Percentiles rank a stretch among this genome's conserved stretches.
These are phyloP conservation scores for Diarsia brunnea DNA, from an alignment of 2,888 invertebrate genomes.

Conservation along the genomic window DNA sequence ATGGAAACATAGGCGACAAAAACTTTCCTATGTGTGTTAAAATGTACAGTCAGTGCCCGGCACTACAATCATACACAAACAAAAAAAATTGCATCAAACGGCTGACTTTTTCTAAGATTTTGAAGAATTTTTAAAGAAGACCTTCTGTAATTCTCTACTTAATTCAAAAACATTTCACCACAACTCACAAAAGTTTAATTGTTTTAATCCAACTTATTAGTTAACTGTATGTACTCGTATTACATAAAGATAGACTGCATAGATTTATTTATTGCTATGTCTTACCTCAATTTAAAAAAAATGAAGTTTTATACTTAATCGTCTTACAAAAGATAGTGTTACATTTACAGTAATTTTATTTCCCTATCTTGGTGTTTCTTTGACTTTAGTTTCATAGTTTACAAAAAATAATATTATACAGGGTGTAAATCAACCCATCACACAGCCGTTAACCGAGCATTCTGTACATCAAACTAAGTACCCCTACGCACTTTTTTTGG, in stretches of 20 bases:
- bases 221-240: conserved; percentile 51
- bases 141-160: background rate
- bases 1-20: background rate
- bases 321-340: conserved; percentile 83
- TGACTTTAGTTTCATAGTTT: conserved; percentile 69
- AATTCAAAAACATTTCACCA: conserved; percentile 34
- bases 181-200: conserved; percentile 39
- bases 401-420: background rate
- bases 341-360: conserved; percentile 71
- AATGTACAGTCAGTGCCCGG: too few relatives aligned
- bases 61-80: too few relatives aligned
- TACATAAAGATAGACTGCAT: conserved; percentile 65
- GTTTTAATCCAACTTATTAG: conserved; percentile 59
- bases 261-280: conserved; percentile 73
- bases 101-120: too few relatives aligned
- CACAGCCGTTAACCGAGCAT: too few relatives aligned
- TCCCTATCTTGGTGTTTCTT: conserved; percentile 78
- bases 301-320: conserved; percentile 60
- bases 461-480: too few relatives aligned
- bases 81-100: background rate
- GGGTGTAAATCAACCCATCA: too few relatives aligned
- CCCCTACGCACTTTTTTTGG: too few relatives aligned
- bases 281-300: conserved; percentile 66
- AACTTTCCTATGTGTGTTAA: too few relatives aligned
- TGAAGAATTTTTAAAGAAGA: background rate